phyloP scores from a whole-genome alignment of 2,797 vertebrate genomes.

The Takifugu ocellatus region DNA sequence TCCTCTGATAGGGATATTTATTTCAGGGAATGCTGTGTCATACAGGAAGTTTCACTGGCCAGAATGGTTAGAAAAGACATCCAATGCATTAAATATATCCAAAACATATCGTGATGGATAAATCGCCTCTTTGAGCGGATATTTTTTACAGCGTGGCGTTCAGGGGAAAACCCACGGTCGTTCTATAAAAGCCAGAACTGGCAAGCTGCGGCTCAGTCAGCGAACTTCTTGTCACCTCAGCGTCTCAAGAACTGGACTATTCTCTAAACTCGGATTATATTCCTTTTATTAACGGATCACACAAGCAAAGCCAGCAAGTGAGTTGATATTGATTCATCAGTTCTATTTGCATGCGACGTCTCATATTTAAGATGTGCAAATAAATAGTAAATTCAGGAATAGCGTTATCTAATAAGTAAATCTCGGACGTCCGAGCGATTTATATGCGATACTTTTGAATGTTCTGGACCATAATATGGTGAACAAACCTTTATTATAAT shows the following conservation, averaged over 20 bases:
- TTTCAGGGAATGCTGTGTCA: slow-evolving; percentile 13
- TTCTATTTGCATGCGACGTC: not conserved
- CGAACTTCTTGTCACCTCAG: too few species aligned
- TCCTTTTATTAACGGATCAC: not conserved
- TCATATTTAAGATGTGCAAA: not conserved
- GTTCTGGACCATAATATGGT: too few species aligned
- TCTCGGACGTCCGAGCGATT: too few species aligned
- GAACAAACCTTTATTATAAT: too few species aligned
- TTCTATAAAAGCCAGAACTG: not conserved
- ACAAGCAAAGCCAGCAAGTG: slow-evolving; percentile 47
- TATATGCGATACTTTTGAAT: too few species aligned
- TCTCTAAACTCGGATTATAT: not conserved
- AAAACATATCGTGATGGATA: too few species aligned
- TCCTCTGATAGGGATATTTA: not conserved
- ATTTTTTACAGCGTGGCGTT: slow-evolving; percentile 22
- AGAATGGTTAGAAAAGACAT: too few species aligned
- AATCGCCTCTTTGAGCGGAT: too few species aligned
- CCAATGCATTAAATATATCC: too few species aligned
- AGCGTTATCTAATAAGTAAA: too few species aligned
- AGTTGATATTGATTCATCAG: not conserved
- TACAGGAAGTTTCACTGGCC: too few species aligned
- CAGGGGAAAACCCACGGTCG: slow-evolving; percentile 46
- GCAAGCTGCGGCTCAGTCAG: rapidly evolving
- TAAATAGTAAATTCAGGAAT: too few species aligned
- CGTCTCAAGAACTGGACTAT: not conserved